A percentile compares a stretch with the other conserved stretches of the same genome.
These are phyloP conservation scores for Babylonia areolata DNA, from an alignment of 1,140 invertebrate genomes.

Conservation along the genomic window DNA sequence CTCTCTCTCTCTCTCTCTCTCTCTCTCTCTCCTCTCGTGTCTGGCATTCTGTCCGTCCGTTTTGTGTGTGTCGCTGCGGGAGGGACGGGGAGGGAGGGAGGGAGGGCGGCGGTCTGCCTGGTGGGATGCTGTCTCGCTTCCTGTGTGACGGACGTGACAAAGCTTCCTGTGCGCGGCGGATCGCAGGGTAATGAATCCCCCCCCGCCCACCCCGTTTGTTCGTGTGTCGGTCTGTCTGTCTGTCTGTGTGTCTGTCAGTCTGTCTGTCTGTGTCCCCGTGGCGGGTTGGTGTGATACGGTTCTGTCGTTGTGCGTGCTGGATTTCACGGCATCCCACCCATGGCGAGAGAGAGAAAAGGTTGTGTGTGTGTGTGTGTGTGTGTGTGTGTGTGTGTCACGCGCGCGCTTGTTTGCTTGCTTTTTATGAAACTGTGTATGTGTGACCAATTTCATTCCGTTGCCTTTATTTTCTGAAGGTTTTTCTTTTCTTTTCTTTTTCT, in stretches of 20 bases:
- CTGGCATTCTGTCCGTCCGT: no score
- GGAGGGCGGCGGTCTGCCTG: neutral
- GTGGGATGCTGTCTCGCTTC: neutral
- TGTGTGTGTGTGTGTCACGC: neutral
- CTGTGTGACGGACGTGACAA: constrained; percentile 7
- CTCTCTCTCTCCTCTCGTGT: no score
- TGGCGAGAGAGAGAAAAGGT: no score
- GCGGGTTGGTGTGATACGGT: no score
- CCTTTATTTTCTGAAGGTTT: no score
- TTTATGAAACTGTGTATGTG: no score
- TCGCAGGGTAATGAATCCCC: neutral
- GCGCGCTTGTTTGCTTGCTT: no score
- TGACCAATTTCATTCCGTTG: no score
- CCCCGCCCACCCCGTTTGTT: neutral
- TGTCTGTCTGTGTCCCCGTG: neutral
- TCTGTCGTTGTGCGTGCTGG: no score
- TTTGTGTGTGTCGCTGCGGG: neutral
- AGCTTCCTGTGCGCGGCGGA: neutral
- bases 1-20: neutral
- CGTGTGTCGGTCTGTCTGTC: neutral
- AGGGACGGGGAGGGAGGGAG: neutral
- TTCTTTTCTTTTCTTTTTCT: no score
- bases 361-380: constrained; percentile 4
- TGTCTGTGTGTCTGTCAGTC: neutral
- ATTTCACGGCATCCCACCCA: no score